Percentiles rank a stretch among this genome's conserved stretches.
These are phyloP conservation scores for Ancistrus triradiatus DNA, from an alignment of 2,113 vertebrate genomes.

Conservation along the genomic window DNA sequence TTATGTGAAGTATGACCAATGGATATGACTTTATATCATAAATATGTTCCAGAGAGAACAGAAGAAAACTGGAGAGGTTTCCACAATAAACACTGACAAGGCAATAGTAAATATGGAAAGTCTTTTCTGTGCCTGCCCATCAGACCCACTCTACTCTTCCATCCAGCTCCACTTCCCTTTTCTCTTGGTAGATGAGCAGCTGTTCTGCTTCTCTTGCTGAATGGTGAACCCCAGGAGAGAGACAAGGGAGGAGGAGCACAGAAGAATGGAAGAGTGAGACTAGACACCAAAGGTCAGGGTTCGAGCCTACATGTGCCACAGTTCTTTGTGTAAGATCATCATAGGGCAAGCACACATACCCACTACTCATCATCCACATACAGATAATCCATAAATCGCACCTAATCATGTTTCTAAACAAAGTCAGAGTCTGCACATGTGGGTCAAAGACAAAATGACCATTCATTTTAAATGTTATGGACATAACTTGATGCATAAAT, in stretches of 20 bases:
- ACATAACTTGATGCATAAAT: too few species aligned
- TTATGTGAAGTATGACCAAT: too few species aligned
- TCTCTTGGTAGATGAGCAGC: constrained; percentile 58
- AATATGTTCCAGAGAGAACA: too few species aligned
- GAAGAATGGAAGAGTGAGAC: constrained; percentile 54
- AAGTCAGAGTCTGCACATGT: too few species aligned
- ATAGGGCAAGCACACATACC: constrained; percentile 15
- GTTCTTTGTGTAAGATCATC: constrained; percentile 49
- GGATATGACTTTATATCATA: too few species aligned
- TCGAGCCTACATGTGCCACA: constrained; percentile 47
- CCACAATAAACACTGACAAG: background rate
- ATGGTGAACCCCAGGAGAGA: constrained; percentile 56
- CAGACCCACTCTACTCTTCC: background rate
- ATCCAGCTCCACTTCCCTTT: constrained; percentile 22
- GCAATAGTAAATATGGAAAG: background rate
- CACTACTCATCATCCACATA: background rate
- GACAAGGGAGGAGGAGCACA: constrained; percentile 36
- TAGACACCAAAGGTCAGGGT: constrained; percentile 59
- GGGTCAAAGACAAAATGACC: too few species aligned
- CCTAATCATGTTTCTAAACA: too few species aligned
- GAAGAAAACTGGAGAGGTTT: too few species aligned
- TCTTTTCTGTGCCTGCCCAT: constrained; percentile 25
- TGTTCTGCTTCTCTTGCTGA: constrained; percentile 48
- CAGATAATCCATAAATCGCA: constrained; percentile 20
- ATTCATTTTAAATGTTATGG: too few species aligned